Percentiles rank a stretch among this genome's conserved stretches.
Conservation (phyloP, 2,797 vertebrate genomes). For the Gymnopithys bicolor region DNA sequence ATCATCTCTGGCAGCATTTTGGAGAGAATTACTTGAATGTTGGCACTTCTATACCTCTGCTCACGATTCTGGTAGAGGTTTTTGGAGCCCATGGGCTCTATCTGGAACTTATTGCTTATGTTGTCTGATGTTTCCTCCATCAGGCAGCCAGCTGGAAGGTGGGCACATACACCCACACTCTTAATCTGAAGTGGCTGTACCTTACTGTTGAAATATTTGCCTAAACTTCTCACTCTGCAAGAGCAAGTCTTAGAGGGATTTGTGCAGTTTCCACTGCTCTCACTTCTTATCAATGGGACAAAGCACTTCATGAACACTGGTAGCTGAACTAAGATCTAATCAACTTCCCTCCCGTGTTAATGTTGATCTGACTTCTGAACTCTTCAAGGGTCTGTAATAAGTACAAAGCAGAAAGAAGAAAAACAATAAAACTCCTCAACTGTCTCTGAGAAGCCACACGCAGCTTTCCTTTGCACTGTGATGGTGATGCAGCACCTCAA, state of each 20-base stretch:
- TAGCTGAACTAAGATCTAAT: neutral
- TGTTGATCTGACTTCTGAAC: neutral
- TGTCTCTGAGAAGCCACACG: accelerated
- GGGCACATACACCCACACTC: neutral
- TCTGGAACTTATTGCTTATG: conserved; percentile 5
- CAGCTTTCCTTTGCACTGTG: neutral
- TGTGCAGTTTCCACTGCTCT: neutral
- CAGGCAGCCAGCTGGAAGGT: conserved; percentile 37
- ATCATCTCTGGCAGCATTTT: conserved; percentile 49
- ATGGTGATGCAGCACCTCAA: neutral
- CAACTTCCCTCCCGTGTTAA: neutral
- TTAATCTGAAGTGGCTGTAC: neutral
- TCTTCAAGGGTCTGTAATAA: neutral
- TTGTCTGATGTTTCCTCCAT: neutral
- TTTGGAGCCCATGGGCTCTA: neutral
- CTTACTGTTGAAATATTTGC: neutral
- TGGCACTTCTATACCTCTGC: conserved; percentile 23
- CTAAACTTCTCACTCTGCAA: neutral
- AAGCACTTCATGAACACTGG: neutral
- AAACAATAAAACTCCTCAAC: neutral
- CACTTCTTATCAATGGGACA: neutral
- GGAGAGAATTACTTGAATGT: conserved; percentile 45
- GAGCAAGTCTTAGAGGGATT: neutral
- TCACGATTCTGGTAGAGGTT: neutral
- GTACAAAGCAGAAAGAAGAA: neutral